These are phyloP conservation scores for human DNA, from an alignment of 2,113 vertebrate genomes.

Conservation along the genomic window DNA sequence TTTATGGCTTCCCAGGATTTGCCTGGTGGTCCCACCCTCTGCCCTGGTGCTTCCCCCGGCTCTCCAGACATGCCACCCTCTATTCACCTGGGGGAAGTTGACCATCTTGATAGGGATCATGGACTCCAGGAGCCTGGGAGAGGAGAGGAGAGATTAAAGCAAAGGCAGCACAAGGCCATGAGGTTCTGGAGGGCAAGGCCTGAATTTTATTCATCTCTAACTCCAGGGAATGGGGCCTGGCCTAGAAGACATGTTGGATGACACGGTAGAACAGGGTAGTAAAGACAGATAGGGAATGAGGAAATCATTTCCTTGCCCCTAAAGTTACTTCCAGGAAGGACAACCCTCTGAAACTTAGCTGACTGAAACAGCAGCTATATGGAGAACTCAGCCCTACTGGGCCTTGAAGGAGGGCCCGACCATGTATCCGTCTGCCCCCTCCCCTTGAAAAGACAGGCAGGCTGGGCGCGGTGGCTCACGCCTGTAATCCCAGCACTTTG, in stretches of 20 bases:
- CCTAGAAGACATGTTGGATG: background rate
- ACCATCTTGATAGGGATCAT: conserved; percentile 97
- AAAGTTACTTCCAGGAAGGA: background rate
- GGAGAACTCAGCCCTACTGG: background rate
- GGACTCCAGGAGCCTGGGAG: conserved; percentile 93
- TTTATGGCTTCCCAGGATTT: background rate
- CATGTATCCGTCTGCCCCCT: background rate
- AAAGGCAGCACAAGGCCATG: background rate
- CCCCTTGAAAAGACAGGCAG: background rate
- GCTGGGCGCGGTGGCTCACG: too few relatives aligned
- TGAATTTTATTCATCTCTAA: conserved; percentile 4
- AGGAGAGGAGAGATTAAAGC: conserved; percentile 49
- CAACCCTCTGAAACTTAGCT: background rate
- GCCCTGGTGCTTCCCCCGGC: background rate
- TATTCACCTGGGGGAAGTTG: conserved; percentile 95
- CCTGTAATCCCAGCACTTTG: too few relatives aligned
- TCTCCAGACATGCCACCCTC: background rate
- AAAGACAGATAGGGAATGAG: background rate
- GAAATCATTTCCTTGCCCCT: background rate
- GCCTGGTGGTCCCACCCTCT: background rate
- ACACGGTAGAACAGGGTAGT: background rate
- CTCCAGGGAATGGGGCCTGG: background rate
- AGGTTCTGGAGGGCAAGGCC: background rate
- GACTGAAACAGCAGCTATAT: background rate
- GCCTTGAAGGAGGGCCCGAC: background rate